Evolutionary conservation across 1,140 invertebrate genomes (phyloP).

Genomic region (Lithobius niger): DNA sequence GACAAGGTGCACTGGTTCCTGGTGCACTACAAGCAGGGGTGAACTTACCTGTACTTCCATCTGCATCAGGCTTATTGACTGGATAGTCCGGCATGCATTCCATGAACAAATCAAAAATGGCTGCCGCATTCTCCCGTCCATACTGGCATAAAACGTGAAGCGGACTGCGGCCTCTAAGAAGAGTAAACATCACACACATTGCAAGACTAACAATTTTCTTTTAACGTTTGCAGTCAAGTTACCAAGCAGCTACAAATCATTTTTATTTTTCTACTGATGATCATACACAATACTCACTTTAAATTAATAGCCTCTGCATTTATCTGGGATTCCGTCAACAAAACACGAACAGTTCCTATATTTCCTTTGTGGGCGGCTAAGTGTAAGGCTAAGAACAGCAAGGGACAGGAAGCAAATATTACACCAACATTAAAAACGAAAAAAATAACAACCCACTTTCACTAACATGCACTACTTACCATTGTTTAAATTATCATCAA

Average conservation of each 20-base stretch:
- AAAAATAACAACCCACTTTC: constrained; percentile 9
- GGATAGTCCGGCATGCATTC: constrained; percentile 87
- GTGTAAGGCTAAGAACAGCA: constrained; percentile 55
- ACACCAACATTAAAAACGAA: too few species aligned
- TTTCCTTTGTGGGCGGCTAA: constrained; percentile 76
- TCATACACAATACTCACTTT: constrained; percentile 9
- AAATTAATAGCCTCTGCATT: constrained; percentile 67
- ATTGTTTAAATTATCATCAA: constrained; percentile 73
- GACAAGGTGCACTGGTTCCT: too few species aligned
- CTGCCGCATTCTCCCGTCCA: constrained; percentile 73
- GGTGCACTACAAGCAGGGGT: too few species aligned
- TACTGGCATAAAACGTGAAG: constrained; percentile 76
- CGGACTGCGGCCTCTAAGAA: constrained; percentile 67
- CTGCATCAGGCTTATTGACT: constrained; percentile 68
- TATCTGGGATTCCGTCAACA: constrained; percentile 53
- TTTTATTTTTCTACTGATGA: constrained; percentile 1
- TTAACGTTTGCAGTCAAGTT: neutral
- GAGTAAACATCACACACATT: constrained; percentile 2
- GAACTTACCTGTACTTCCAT: constrained; percentile 55
- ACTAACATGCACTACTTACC: too few species aligned
- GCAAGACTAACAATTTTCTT: too few species aligned
- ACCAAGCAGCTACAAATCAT: constrained; percentile 3
- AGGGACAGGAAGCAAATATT: too few species aligned
- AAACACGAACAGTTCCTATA: constrained; percentile 54
- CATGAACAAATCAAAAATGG: constrained; percentile 88